Evolutionary conservation across 2,797 vertebrate genomes (phyloP), one percentile per base, ranked within the genome.

Genomic region (Coccyzus lansbergi): DNA sequence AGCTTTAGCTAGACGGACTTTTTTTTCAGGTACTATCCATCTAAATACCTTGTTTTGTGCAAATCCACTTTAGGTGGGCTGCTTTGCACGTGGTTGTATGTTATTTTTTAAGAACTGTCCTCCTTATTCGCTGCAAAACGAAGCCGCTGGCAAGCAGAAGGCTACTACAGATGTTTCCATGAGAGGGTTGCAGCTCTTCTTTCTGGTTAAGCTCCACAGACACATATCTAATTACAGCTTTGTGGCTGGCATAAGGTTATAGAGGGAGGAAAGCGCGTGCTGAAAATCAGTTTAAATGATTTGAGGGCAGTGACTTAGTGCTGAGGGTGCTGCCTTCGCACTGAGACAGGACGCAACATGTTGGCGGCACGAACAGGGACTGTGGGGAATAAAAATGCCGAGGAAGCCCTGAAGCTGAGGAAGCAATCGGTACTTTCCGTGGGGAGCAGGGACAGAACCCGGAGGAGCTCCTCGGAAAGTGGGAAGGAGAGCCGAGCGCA

Each of bases 181-280:
- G 96, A 95, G 94, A 59, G 94, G 92, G 83, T 72, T 34, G 72
- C 90, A 14, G 96, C 95, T 97, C 92, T 77, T 72, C 96, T 96
- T 92, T 94, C 97, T 85, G 83, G 79, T 88, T 91, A 91, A 88
- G 94, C 94, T 97, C 97, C 96, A 96, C 95, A 93, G 96, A 63
- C 86, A 60, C 88, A 88, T 98, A 98, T 99, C 99, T 93, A 93
- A 97, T 99, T 99, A 99, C 99, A 98, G 98, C 96, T 94, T 86
- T 95, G 90, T 12, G 96, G 86, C 92, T 94, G 81, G 96, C 97
- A 94, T 94, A 97, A 98, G 98, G 98, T 98, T 98, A 98, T 98
- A 98, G 98, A 96, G 87, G 91, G 92, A 97, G 93, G 97, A 93
- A 90, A 68, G 85, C 29, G 70, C 64, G 25, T 42, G 86, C 84